Conservation (phyloP, 2,113 vertebrate species). For the Hyperopisus bebe region DNA sequence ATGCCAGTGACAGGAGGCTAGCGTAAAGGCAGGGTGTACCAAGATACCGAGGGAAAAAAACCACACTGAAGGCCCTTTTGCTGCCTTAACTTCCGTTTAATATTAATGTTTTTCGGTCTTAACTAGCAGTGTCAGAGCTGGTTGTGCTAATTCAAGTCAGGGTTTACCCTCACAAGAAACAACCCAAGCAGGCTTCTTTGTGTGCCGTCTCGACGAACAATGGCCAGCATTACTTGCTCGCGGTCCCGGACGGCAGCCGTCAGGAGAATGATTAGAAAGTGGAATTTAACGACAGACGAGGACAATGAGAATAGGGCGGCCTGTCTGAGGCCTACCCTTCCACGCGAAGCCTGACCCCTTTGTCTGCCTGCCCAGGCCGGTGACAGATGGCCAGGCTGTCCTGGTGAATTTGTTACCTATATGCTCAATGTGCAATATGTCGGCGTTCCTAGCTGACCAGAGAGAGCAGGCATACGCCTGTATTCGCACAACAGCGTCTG, state of each 20-base stretch:
- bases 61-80: neutral
- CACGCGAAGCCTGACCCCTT: conserved; percentile 59
- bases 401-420: conserved; percentile 84
- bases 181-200: neutral
- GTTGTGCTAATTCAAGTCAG: conserved; percentile 1
- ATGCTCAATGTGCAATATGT: conserved; percentile 77
- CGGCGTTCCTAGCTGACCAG: conserved; percentile 69
- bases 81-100: neutral
- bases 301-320: conserved; percentile 52
- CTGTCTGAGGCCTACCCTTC: conserved; percentile 47
- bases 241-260: conserved; percentile 15
- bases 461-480: conserved; percentile 79
- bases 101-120: neutral
- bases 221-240: neutral
- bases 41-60: neutral
- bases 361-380: conserved; percentile 58
- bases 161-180: neutral
- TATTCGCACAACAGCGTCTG: conserved; percentile 35
- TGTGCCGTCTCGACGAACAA: neutral
- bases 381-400: conserved; percentile 82
- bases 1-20: neutral
- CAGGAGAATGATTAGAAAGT: conserved; percentile 37
- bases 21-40: neutral
- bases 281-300: conserved; percentile 43
- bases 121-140: neutral